These are phyloP conservation scores for Prionace glauca DNA, from an alignment of 2,797 vertebrate species.

Conservation along the genomic window DNA sequence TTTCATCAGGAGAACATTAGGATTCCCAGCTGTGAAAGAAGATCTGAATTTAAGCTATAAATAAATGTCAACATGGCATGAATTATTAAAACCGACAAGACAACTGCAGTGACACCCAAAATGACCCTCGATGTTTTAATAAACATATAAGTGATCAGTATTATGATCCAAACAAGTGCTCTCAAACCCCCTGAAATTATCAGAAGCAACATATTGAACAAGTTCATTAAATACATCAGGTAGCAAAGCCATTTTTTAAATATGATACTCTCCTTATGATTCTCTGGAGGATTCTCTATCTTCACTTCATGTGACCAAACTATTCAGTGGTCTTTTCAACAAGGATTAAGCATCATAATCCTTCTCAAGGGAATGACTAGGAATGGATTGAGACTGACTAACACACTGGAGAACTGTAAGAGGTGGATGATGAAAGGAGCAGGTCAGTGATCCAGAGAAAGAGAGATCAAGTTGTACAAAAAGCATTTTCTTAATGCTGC, in stretches of 20 bases:
- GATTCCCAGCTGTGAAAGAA: slow-evolving; percentile 33
- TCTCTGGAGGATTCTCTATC: background rate
- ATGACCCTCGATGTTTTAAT: background rate
- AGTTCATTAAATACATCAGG: background rate
- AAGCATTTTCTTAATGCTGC: background rate
- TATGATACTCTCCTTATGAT: background rate
- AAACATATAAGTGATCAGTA: background rate
- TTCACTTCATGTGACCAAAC: background rate
- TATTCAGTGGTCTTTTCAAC: background rate
- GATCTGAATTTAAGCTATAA: slow-evolving; percentile 23
- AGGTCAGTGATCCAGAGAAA: background rate
- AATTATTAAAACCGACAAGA: background rate
- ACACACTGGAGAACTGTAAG: background rate
- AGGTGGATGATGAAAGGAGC: background rate
- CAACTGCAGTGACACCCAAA: slow-evolving; percentile 24
- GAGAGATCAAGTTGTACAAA: background rate
- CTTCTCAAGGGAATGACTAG: background rate
- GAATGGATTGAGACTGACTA: background rate
- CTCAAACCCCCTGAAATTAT: background rate
- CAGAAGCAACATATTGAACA: background rate
- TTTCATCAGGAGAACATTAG: slow-evolving; percentile 76
- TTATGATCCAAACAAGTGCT: background rate
- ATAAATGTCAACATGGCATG: background rate
- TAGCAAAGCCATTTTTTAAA: background rate
- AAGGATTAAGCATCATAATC: background rate